Base-by-base conservation (phyloP, 2,888 invertebrate genomes). In the Lacanobia wlatinum region DNA sequence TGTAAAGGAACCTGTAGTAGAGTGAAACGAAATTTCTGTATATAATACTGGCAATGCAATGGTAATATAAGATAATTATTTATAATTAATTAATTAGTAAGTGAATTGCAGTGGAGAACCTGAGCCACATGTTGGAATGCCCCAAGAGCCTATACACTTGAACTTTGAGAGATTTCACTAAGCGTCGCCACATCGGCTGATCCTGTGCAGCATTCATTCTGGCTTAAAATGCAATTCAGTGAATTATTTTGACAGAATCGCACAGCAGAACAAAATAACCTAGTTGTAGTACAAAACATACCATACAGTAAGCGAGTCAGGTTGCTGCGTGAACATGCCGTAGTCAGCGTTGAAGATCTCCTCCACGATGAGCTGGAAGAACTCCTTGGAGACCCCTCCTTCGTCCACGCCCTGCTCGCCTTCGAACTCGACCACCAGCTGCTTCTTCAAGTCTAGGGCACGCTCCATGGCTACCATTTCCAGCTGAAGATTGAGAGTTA, bases 381-480 rank as follows among this genome's bases (percentile, higher is more conserved):
- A 99, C 96, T 99, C 99, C 94, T 99, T 99, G 73, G 99, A 99
- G 52, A 99, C 98, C 8, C 99, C 99, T 6, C 99, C 99, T 92
- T 99, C 99, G 93, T 99, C 99, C 55, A 99, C 98, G 12, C 99
- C 99, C 92, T 99, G 99, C 91, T 99, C 99, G 0, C 98, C 99
- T 84, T 98, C 98, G 94, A 99, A 99, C 94, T 99, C 99, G 7
- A 99, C 99, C 56, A 99, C 99, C 68, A 99, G 94, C 93, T 99
- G 99, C 90, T 99, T 99, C 92, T 99, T 99, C 62, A 99, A 96
- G 92, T 99, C 99, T 76, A 98, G 97, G 0, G 99, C 98, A 91
- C 98, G 98, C 90, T 99, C 98, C 98, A 98, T 98, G 0, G 99
- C 98, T 78, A 99, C 97, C 97, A 98, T 97, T 94, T 99, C 98